Percentiles rank a stretch among this genome's conserved stretches.
These are phyloP conservation scores for Tretioscincus oriximinensis DNA, from an alignment of 2,113 vertebrate species.

Conservation along the genomic window DNA sequence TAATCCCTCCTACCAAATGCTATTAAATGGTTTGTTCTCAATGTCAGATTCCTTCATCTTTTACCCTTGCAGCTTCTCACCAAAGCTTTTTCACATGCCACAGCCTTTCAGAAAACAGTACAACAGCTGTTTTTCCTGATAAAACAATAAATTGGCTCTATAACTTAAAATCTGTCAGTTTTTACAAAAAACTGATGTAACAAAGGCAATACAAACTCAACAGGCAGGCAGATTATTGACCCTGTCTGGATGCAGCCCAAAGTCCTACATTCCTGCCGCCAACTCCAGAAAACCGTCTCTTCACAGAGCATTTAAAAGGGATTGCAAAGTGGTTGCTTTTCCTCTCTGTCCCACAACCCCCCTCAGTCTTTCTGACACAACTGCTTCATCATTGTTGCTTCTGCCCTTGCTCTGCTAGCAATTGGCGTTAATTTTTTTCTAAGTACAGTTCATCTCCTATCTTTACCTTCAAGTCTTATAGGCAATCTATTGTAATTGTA, in stretches of 20 bases:
- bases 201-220: too few species aligned
- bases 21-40: too few species aligned
- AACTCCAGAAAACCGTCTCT: neutral
- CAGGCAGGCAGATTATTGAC: neutral
- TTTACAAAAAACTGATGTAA: too few species aligned
- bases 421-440: slow-evolving; percentile 15
- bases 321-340: slow-evolving; percentile 9
- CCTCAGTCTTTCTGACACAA: slow-evolving; percentile 26
- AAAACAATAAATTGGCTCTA: too few species aligned
- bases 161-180: too few species aligned
- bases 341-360: neutral
- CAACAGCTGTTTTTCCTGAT: too few species aligned
- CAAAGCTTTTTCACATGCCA: too few species aligned
- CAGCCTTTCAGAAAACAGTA: too few species aligned
- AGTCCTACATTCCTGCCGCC: neutral
- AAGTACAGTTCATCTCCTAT: slow-evolving; percentile 29
- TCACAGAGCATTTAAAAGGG: neutral
- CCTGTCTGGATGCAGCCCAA: neutral
- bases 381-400: slow-evolving; percentile 34
- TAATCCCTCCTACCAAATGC: too few species aligned
- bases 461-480: slow-evolving; percentile 13
- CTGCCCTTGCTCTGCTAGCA: slow-evolving; percentile 27
- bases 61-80: too few species aligned
- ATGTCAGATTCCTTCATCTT: too few species aligned
- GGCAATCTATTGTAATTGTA: slow-evolving; percentile 33